A percentile compares a stretch with the other conserved stretches of the same genome.
Conservation (phyloP, 2,888 invertebrate species). For the Tenodera sinensis region DNA sequence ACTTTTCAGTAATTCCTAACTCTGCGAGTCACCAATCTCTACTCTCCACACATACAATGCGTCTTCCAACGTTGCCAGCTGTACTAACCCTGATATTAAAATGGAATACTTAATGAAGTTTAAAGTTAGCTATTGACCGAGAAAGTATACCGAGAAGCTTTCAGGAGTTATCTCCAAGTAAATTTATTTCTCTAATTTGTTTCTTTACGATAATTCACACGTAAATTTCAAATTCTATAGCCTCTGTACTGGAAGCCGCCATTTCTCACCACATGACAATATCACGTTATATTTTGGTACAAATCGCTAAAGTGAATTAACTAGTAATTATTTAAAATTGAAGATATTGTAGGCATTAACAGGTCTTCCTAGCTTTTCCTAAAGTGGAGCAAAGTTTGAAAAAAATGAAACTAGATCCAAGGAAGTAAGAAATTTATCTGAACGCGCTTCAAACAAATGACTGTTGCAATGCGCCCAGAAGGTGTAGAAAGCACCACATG, state of each 20-base stretch:
- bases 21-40: constrained; percentile 26
- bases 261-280: not conserved
- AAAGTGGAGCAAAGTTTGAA: not conserved
- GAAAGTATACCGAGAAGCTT: too few relatives aligned
- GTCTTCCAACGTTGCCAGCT: constrained; percentile 21
- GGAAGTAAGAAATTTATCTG: not conserved
- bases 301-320: not conserved
- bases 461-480: not conserved
- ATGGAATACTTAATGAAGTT: not conserved
- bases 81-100: not conserved
- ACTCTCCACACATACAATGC: constrained; percentile 24
- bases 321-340: not conserved
- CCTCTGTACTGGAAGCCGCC: not conserved
- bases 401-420: not conserved
- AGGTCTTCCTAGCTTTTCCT: not conserved
- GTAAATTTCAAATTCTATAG: not conserved
- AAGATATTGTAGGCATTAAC: not conserved
- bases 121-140: not conserved
- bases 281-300: not conserved
- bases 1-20: not conserved
- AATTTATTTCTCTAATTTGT: not conserved
- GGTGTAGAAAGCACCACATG: too few relatives aligned
- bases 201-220: not conserved
- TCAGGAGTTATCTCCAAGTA: not conserved
- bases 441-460: not conserved